Conservation (phyloP, 2,888 invertebrate genomes). For the Andrena fulva region DNA sequence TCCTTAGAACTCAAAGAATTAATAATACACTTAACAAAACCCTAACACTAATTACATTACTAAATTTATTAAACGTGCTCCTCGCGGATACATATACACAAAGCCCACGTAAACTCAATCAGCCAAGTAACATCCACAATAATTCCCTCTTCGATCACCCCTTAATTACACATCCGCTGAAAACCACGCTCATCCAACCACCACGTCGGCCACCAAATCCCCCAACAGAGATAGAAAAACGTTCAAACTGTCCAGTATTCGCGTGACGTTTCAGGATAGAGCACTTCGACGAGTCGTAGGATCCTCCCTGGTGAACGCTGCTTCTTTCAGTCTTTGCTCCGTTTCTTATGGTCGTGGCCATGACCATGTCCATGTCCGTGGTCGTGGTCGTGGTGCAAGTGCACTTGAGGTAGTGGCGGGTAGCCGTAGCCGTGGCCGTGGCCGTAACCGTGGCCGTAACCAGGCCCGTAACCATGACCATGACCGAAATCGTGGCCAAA, state of each 20-base stretch:
- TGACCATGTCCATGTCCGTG: constrained; percentile 35
- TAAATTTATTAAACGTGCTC: not conserved
- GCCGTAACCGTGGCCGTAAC: constrained; percentile 39
- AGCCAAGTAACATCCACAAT: no score
- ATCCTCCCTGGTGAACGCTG: not conserved
- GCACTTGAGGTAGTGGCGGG: constrained; percentile 22
- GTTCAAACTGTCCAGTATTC: not conserved
- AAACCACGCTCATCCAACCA: no score
- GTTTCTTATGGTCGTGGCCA: constrained; percentile 50
- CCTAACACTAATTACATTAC: not conserved
- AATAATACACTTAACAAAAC: constrained; percentile 3
- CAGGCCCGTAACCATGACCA: constrained; percentile 54
- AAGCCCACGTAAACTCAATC: not conserved
- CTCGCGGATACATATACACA: not conserved
- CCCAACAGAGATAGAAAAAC: no score
- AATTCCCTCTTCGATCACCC: no score
- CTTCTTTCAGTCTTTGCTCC: constrained; percentile 36
- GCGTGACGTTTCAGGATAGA: no score
- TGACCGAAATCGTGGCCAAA: constrained; percentile 51
- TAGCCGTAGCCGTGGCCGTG: constrained; percentile 46
- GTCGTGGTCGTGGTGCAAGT: constrained; percentile 35
- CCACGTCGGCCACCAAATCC: no score
- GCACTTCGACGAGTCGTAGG: not conserved
- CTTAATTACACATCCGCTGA: no score
- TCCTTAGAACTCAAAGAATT: not conserved